Conservation (phyloP, 2,113 vertebrate species). For the Ariopsis seemanni region DNA sequence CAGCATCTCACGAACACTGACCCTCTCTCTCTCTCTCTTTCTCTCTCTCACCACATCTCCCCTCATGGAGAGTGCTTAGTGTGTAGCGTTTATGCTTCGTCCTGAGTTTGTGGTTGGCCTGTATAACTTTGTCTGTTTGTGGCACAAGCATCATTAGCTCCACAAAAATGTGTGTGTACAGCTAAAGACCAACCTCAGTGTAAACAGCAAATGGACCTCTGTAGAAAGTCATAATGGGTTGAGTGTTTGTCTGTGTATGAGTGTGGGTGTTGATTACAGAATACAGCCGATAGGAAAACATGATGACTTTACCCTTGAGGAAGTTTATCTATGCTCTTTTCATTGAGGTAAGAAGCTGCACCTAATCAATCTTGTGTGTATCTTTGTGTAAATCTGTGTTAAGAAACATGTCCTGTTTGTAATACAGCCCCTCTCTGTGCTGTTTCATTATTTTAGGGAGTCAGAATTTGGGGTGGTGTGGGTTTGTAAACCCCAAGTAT, state of each 20-base stretch:
- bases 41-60: background rate
- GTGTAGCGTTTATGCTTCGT: slow-evolving; percentile 15
- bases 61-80: slow-evolving; percentile 31
- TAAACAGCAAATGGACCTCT: slow-evolving; percentile 36
- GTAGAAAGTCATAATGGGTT: slow-evolving; percentile 24
- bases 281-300: slow-evolving; percentile 8
- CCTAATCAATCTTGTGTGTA: background rate
- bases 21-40: background rate
- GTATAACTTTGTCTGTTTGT: slow-evolving; percentile 44
- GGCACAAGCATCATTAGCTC: slow-evolving; percentile 48
- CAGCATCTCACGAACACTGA: background rate
- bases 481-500: slow-evolving; percentile 27
- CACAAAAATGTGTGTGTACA: slow-evolving; percentile 34
- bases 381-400: background rate
- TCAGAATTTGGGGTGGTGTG: slow-evolving; percentile 11
- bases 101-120: slow-evolving; percentile 35
- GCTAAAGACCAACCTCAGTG: slow-evolving; percentile 34
- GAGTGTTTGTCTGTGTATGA: slow-evolving; percentile 26
- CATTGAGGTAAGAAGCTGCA: background rate
- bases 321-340: slow-evolving; percentile 23
- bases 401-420: background rate
- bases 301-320: slow-evolving; percentile 26
- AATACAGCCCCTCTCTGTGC: background rate
- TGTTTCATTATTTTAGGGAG: slow-evolving; percentile 16
- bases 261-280: slow-evolving; percentile 12